Conservation (phyloP, 2,797 vertebrate genomes). For the Rachycentron canadum region DNA sequence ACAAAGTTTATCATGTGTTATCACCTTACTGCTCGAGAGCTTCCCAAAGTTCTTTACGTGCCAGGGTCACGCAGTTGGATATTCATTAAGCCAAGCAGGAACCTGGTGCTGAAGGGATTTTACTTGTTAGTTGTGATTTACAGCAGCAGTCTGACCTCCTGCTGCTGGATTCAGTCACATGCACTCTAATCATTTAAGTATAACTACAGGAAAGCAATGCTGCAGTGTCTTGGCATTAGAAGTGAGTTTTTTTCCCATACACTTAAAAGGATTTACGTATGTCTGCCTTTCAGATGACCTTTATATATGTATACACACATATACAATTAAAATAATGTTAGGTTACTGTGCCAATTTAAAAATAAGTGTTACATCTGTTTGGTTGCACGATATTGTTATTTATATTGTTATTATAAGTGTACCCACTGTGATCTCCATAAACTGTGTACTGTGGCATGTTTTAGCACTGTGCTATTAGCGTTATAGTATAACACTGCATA, state of each 20-base stretch:
- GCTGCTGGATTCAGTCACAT: slow-evolving; percentile 62
- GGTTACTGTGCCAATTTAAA: no score
- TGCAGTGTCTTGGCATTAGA: slow-evolving; percentile 11
- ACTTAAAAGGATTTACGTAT: slow-evolving; percentile 44
- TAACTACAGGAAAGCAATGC: slow-evolving; percentile 49
- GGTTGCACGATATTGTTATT: no score
- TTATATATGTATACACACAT: no score
- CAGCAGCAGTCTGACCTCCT: slow-evolving; percentile 55
- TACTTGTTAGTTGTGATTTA: slow-evolving; percentile 71
- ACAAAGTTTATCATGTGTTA: slow-evolving; percentile 4
- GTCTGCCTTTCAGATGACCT: slow-evolving; percentile 19
- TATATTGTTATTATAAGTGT: no score
- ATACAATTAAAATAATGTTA: no score
- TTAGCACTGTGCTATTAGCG: no score
- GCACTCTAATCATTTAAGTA: slow-evolving; percentile 57
- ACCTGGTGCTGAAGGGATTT: slow-evolving; percentile 61
- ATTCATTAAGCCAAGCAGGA: slow-evolving; percentile 65
- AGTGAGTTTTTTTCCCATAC: slow-evolving; percentile 26
- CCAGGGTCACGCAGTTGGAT: slow-evolving; percentile 56
- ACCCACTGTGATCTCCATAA: no score
- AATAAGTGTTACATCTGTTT: no score
- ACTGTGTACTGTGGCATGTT: no score
- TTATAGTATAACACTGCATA: no score
- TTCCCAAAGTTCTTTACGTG: slow-evolving; percentile 37
- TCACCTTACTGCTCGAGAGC: slow-evolving; percentile 2